Conservation (phyloP, 2,797 vertebrate species). For the Melanotaenia trifasciata region DNA sequence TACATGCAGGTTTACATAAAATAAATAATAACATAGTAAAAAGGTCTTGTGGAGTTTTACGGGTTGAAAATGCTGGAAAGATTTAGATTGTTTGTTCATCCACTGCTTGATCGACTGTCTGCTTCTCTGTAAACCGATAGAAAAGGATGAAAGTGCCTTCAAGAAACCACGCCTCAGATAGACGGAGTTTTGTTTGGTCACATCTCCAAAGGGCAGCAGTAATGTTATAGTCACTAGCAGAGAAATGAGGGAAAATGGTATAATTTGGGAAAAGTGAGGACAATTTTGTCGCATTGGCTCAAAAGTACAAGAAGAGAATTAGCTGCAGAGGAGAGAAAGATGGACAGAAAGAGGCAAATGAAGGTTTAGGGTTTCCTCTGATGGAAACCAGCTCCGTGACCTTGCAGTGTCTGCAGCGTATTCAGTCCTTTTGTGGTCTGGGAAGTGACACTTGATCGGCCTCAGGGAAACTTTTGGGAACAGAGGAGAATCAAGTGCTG, state of each 20-base stretch:
- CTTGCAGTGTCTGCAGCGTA: slow-evolving; percentile 72
- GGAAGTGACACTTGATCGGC: slow-evolving; percentile 76
- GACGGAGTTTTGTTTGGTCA: slow-evolving; percentile 25
- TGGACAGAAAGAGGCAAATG: slow-evolving; percentile 40
- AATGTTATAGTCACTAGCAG: slow-evolving; percentile 34
- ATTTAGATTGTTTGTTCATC: slow-evolving; percentile 2
- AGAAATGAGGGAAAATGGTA: slow-evolving; percentile 35
- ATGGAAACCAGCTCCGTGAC: slow-evolving; percentile 74
- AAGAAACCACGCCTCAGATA: neutral
- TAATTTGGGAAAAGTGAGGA: slow-evolving; percentile 49
- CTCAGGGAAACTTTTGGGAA: slow-evolving; percentile 70
- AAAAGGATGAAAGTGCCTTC: neutral
- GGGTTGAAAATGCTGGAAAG: neutral
- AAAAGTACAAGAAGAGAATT: slow-evolving; percentile 34
- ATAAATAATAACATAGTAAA: no score
- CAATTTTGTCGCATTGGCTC: slow-evolving; percentile 46
- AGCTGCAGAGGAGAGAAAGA: slow-evolving; percentile 27
- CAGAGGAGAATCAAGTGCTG: slow-evolving; percentile 65
- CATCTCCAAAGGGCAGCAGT: slow-evolving; percentile 28
- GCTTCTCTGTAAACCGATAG: slow-evolving; percentile 12
- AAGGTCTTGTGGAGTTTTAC: no score
- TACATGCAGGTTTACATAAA: no score
- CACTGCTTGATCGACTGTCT: neutral
- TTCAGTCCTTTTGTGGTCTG: slow-evolving; percentile 53
- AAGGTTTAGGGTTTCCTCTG: slow-evolving; percentile 78